Evolutionary conservation across 2,888 invertebrate genomes (phyloP).

Genomic region (Melinaea menophilus): DNA sequence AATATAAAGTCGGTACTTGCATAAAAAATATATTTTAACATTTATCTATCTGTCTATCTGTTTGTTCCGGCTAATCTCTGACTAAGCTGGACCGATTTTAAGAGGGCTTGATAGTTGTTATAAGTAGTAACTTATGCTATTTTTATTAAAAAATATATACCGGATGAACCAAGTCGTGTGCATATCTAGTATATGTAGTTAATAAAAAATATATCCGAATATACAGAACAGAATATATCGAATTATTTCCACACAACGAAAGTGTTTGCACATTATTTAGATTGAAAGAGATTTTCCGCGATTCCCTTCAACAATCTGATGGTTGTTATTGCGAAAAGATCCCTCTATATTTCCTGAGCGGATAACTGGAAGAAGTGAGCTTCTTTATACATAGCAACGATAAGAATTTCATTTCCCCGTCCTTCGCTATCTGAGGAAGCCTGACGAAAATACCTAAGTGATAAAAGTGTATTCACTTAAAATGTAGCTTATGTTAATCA

Average conservation of each 20-base stretch:
- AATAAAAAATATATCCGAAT: not conserved
- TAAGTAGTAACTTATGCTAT: too few relatives aligned
- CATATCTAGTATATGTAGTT: not conserved
- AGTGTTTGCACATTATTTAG: slow-evolving; percentile 43
- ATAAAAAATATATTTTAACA: too few relatives aligned
- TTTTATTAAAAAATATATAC: too few relatives aligned
- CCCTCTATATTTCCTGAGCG: slow-evolving; percentile 71
- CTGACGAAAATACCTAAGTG: slow-evolving; percentile 75
- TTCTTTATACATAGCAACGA: slow-evolving; percentile 69
- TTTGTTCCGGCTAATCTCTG: too few relatives aligned
- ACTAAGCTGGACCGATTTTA: too few relatives aligned
- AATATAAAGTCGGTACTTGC: too few relatives aligned
- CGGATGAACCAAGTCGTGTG: too few relatives aligned
- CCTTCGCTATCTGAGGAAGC: slow-evolving; percentile 72
- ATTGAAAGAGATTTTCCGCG: slow-evolving; percentile 48
- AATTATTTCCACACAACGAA: slow-evolving; percentile 9
- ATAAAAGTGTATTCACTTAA: slow-evolving; percentile 69
- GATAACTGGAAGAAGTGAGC: slow-evolving; percentile 72
- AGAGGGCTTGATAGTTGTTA: too few relatives aligned
- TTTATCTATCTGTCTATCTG: too few relatives aligned
- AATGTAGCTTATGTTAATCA: slow-evolving; percentile 38
- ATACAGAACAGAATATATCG: not conserved
- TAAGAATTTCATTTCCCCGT: slow-evolving; percentile 79
- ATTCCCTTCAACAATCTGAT: slow-evolving; percentile 69
- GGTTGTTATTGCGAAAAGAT: slow-evolving; percentile 58